These are phyloP conservation scores for Drosophila percnosoma DNA, from an alignment of 2,888 invertebrate genomes.

Conservation along the genomic window DNA sequence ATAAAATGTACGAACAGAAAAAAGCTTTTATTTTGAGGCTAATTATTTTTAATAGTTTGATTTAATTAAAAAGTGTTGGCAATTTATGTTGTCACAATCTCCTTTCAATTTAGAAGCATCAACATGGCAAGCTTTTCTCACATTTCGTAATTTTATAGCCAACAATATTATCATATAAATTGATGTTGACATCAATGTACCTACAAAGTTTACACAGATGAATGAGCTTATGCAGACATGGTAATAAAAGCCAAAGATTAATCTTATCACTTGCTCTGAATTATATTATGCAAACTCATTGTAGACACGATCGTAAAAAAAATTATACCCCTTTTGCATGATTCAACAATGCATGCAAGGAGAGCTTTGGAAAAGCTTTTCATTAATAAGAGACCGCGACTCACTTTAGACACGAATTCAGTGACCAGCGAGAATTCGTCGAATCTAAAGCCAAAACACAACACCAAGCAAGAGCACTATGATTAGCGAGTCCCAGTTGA, in stretches of 20 bases:
- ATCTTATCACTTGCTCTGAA: constrained; percentile 14
- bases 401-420: constrained; percentile 32
- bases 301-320: constrained; percentile 4
- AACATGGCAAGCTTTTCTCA: not conserved
- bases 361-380: constrained; percentile 54
- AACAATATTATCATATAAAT: not conserved
- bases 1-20: not conserved
- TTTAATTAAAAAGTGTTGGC: not conserved
- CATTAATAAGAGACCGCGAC: constrained; percentile 17
- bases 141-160: not conserved
- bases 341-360: constrained; percentile 31
- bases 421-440: constrained; percentile 34
- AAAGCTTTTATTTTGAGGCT: not conserved
- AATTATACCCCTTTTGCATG: constrained; percentile 17
- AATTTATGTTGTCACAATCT: not conserved
- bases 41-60: not conserved
- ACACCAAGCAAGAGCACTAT: constrained; percentile 46
- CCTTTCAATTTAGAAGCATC: not conserved
- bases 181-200: not conserved
- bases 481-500: constrained; percentile 64
- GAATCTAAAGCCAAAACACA: constrained; percentile 17
- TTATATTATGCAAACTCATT: constrained; percentile 13
- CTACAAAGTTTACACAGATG: not conserved
- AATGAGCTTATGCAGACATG: not conserved
- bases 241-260: constrained; percentile 26